Evolutionary conservation across 2,888 invertebrate genomes (phyloP), one percentile per base, ranked within the genome.

Genomic region (Trissoscelio sp.): DNA sequence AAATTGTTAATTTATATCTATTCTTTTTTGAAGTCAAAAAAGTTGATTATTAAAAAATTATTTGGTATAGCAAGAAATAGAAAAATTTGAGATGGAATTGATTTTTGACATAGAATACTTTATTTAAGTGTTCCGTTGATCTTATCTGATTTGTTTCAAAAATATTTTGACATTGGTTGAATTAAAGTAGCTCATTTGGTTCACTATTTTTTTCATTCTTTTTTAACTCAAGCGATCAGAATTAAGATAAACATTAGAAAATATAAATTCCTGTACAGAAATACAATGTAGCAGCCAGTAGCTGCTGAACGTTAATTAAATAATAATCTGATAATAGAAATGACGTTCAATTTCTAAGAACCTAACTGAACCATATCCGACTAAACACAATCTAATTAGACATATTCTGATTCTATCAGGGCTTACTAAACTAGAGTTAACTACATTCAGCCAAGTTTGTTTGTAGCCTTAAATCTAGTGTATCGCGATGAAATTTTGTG

Each of bases 261-360:
- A 28, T 3, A 34, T 34, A 46, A 62, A 46, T 46, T 46, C 62
- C 31, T 31, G 20, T 16, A 46, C 20, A 28, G 44, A 46, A 31
- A 11, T 34, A 62, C 46, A 62, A 44, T 60, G 46, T 57, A n/a
- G 42, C 46, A 28, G 6, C 39, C 20, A 12, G n/a, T 37, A n/a
- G 37, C 12, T 37, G 6, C 20, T 31, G 62, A n/a, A 62, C 42
- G 46, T 46, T 62, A 53, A 51, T 66, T 39, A 51, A 66, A 66
- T 66, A 51, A 53, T 39, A 66, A 66, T 66, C 53, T 39, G 66
- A 66, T 66, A 34, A 22, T 37, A 51, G 6, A 31, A 48, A 48
- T 16, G 37, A 60, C 64, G 48, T 48, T 37, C 14, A 64, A 48
- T 64, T 64, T 64, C 48, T 46, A 16, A 12, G 51, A 64, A 64